A percentile compares a stretch with the other conserved stretches of the same genome.
phyloP scores from a whole-genome alignment of 2,113 vertebrate species.

The Narcine bancroftii region DNA sequence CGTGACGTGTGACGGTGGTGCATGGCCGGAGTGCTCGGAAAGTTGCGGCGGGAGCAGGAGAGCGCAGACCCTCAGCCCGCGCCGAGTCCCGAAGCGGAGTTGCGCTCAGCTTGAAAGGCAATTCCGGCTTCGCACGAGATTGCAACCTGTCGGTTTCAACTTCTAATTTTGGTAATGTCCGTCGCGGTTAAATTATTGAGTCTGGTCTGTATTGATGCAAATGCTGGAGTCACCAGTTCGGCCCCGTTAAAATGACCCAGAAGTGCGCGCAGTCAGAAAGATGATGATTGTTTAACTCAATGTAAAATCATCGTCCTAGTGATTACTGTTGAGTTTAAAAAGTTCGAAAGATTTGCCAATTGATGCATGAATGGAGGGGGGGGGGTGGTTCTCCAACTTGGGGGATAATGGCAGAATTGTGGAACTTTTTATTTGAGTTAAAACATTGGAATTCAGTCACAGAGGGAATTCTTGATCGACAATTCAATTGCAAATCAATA shows the following conservation, averaged over 20 bases:
- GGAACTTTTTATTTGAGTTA: not conserved
- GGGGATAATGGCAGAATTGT: not conserved
- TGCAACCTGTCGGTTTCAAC: not conserved
- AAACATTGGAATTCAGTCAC: not conserved
- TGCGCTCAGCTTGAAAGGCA: not conserved
- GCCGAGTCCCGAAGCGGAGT: too few species aligned
- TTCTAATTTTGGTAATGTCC: not conserved
- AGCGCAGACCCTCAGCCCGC: too few species aligned
- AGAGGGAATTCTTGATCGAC: not conserved
- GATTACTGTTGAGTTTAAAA: too few species aligned
- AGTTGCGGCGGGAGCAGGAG: not conserved
- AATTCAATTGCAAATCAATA: not conserved
- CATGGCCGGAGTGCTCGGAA: too few species aligned
- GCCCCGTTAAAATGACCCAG: not conserved
- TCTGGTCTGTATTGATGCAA: not conserved
- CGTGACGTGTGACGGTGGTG: not conserved
- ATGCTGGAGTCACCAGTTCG: not conserved
- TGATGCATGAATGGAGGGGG: too few species aligned
- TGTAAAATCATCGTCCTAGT: too few species aligned
- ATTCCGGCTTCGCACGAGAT: not conserved
- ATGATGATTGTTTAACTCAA: not conserved
- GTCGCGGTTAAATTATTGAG: not conserved
- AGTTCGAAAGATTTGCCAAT: too few species aligned
- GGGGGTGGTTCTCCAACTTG: too few species aligned
- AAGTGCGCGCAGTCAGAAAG: not conserved